phyloP scores from a whole-genome alignment of 2,113 vertebrate species.

The Himantopus leucocephalus region DNA sequence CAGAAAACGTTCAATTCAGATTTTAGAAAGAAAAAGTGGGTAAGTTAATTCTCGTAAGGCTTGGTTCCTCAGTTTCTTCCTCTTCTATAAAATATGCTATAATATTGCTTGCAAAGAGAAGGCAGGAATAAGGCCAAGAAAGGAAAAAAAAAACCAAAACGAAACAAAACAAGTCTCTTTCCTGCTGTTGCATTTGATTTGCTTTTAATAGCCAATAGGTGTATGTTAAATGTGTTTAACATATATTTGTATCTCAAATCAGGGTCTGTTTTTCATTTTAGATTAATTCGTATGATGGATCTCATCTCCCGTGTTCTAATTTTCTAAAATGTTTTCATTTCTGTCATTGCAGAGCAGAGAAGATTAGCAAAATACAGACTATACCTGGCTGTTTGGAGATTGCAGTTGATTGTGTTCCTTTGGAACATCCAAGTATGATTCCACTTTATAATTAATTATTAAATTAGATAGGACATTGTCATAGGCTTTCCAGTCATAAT shows the following conservation, averaged over 20 bases:
- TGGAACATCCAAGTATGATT: slow-evolving; percentile 93
- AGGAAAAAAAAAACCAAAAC: not conserved
- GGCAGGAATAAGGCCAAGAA: not conserved
- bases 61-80: not conserved
- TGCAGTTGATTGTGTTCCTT: slow-evolving; percentile 85
- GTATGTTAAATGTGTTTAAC: not conserved
- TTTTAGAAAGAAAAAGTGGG: not conserved
- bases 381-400: slow-evolving; percentile 93
- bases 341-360: slow-evolving; percentile 86
- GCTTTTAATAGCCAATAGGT: not conserved
- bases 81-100: not conserved
- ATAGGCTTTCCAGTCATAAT: not conserved
- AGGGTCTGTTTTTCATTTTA: not conserved
- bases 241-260: not conserved
- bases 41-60: not conserved
- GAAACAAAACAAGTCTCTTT: not conserved
- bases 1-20: not conserved
- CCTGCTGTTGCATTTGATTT: not conserved
- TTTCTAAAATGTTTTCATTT: slow-evolving; percentile 22
- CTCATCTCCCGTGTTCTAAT: not conserved
- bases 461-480: not conserved
- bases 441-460: not conserved
- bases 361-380: slow-evolving; percentile 92
- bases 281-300: not conserved
- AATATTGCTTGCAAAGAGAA: not conserved